phyloP scores from a whole-genome alignment of 2,797 vertebrate species.

The Oreonectes daqikongensis region DNA sequence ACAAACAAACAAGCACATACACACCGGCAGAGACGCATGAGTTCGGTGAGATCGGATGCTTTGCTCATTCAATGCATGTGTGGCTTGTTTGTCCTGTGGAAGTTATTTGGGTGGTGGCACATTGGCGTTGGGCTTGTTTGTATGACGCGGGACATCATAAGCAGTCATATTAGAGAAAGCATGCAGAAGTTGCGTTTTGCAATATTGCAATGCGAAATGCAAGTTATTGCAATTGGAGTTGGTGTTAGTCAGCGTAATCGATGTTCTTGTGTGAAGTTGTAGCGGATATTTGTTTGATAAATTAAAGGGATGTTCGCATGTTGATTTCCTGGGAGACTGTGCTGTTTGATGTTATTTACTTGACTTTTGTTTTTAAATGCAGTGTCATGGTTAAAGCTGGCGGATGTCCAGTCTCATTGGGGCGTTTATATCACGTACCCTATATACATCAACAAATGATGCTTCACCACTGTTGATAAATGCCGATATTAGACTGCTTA shows the following conservation, averaged over 20 bases:
- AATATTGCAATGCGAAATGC: too few relatives aligned
- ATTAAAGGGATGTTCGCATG: background rate
- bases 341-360: background rate
- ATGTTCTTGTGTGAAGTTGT: background rate
- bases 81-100: background rate
- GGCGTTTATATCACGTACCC: background rate
- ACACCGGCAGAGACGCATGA: conserved; percentile 51
- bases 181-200: conserved; percentile 26
- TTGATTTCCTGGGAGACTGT: accelerated
- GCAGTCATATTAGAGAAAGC: background rate
- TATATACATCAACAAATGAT: background rate
- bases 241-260: background rate
- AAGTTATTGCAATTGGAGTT: background rate
- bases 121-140: background rate
- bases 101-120: conserved; percentile 2
- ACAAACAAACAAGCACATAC: conserved; percentile 22
- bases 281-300: background rate
- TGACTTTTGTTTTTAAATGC: conserved; percentile 14
- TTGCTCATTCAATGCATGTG: background rate
- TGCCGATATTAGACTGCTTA: too few relatives aligned
- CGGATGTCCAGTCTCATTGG: conserved; percentile 20
- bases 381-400: conserved; percentile 38
- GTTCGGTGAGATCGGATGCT: conserved; percentile 61
- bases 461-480: background rate
- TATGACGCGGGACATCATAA: conserved; percentile 3